phyloP scores from a whole-genome alignment of 2,797 vertebrate genomes.

The Alcedo atthis region DNA sequence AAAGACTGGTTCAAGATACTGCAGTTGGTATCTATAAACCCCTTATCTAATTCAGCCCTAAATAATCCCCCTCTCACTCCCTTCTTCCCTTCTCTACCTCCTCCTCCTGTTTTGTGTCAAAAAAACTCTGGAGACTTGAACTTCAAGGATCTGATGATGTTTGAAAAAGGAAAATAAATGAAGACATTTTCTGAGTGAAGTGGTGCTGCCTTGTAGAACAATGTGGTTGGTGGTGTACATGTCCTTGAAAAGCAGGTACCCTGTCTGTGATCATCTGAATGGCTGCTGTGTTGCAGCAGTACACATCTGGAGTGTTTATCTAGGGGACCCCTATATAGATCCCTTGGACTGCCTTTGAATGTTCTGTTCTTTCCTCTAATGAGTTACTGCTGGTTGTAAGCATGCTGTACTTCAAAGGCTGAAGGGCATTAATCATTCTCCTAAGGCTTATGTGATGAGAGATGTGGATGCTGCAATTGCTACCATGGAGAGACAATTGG shows the following conservation, averaged over 20 bases:
- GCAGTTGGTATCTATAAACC: not conserved
- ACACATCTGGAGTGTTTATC: not conserved
- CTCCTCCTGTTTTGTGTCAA: not conserved
- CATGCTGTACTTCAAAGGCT: slow-evolving; percentile 16
- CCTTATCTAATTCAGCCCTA: not conserved
- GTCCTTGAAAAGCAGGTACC: not conserved
- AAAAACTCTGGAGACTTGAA: not conserved
- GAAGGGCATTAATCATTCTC: slow-evolving; percentile 16
- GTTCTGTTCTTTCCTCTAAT: slow-evolving; percentile 15
- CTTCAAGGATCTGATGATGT: not conserved
- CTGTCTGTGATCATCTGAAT: not conserved
- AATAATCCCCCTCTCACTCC: not conserved
- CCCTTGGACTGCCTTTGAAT: slow-evolving; percentile 22
- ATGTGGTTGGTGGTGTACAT: not conserved
- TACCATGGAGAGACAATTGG: not conserved
- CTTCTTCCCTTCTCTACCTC: not conserved
- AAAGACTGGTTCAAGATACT: not conserved
- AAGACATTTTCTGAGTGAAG: not conserved
- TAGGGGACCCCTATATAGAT: not conserved
- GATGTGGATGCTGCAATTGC: not conserved
- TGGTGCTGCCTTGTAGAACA: fast-evolving
- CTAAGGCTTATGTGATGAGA: slow-evolving; percentile 12
- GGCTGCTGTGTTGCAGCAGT: not conserved
- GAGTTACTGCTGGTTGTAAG: slow-evolving; percentile 37
- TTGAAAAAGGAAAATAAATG: not conserved